phyloP scores from a whole-genome alignment of 2,797 vertebrate species.

The Chelmon rostratus region DNA sequence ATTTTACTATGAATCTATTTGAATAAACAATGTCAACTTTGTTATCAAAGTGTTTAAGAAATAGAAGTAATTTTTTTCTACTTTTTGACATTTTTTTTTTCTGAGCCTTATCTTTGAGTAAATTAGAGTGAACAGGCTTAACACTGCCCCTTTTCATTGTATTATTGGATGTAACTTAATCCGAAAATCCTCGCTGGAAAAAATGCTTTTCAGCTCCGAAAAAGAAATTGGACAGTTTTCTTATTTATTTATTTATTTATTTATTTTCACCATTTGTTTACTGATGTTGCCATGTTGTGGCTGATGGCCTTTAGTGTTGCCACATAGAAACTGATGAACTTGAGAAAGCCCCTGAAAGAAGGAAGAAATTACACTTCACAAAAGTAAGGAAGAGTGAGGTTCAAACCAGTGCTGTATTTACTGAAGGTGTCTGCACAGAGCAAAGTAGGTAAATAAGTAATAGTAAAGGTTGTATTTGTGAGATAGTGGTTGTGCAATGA shows the following conservation, averaged over 20 bases:
- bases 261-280: not conserved
- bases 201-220: not conserved
- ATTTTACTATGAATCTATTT: not conserved
- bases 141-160: not conserved
- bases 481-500: slow-evolving; percentile 25
- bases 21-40: not conserved
- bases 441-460: slow-evolving; percentile 16
- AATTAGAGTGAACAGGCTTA: not conserved
- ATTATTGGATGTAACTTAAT: not conserved
- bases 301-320: not conserved
- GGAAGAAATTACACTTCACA: not conserved
- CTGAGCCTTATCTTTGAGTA: not conserved
- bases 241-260: not conserved
- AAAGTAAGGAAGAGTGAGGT: not conserved
- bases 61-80: not conserved
- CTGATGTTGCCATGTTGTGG: slow-evolving; percentile 32
- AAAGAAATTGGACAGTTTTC: not conserved
- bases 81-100: not conserved
- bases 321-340: slow-evolving; percentile 35
- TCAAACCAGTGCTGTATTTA: not conserved
- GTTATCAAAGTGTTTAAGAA: not conserved
- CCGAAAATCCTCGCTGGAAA: not conserved
- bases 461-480: not conserved
- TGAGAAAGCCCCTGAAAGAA: slow-evolving; percentile 33
- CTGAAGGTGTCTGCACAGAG: not conserved